Evolutionary conservation across 2,797 vertebrate genomes (phyloP).

Genomic region (Platalea minor): DNA sequence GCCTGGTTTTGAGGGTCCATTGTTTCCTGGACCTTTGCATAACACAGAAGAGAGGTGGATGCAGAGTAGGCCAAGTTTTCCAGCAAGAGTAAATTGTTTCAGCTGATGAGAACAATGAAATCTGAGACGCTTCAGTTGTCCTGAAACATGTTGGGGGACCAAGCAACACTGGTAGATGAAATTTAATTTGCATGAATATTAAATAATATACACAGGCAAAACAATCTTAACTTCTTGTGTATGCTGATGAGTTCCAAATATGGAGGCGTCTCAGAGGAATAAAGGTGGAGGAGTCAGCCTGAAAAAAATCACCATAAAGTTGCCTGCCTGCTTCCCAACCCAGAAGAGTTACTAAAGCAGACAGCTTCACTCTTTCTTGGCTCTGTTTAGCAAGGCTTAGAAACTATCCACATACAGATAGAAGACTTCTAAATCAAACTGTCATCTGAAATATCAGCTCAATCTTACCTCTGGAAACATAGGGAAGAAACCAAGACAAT

Average conservation of each 20-base stretch:
- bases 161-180: neutral
- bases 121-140: neutral
- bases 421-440: neutral
- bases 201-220: neutral
- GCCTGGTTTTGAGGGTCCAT: neutral
- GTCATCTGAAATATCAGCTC: neutral
- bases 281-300: neutral
- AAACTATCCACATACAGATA: neutral
- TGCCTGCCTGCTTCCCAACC: neutral
- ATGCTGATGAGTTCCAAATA: neutral
- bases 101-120: neutral
- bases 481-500: neutral
- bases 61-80: neutral
- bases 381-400: neutral
- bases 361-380: neutral
- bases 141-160: neutral
- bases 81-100: neutral
- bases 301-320: neutral
- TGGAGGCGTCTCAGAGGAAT: neutral
- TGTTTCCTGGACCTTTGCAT: neutral
- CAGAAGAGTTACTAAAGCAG: neutral
- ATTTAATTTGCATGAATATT: neutral
- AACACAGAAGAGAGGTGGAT: neutral
- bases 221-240: neutral
- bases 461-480: neutral